Evolutionary conservation across 2,113 vertebrate species (phyloP), one percentile per base, ranked within the genome.

Genomic region (Carollia perspicillata): DNA sequence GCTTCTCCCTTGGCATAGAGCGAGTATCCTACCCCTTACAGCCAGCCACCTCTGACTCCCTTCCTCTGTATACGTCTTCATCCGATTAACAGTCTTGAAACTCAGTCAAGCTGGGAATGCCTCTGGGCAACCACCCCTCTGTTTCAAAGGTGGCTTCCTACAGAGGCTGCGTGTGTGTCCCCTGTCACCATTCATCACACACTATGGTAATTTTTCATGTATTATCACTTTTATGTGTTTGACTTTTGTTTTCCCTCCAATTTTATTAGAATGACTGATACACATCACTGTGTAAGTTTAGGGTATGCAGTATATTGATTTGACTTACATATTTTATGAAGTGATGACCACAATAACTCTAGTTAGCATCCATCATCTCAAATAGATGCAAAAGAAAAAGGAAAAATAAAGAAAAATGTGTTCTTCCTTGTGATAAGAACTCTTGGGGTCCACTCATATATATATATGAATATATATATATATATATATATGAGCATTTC

Each of bases 31-130:
- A 14, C 1, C 9, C 17, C 20, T 90, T n/a, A 22, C 1, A n/a
- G 6, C 42, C 12, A 16, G 0, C 37, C 12, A 10, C 1, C 47
- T 12, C 47, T 8, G 8, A 4, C 60, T 35, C 26, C 8, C 5
- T 20, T 65, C 42, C 42, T 95, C 49, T 42, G n/a, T 30, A 9
- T 22, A 30, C 23, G 0, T 26, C 35, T 65, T 58, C 13, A 16
- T 28, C 37, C 44, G 28, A 79, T 37, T 18, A 77, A 10, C 18
- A 17, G 42, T 44, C 65, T 63, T 33, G 49, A 55, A 85, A 49
- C 6, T 26, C 33, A 12, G 16, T n/a, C 17, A 63, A 40, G 26
- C 12, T 74, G 63, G 60, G 77, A 28, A 55, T 51, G 35, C 30
- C 66, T 87, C 35, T 72, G 35, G 16, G 23, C 7, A 30, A 4